Evolutionary conservation across 2,113 vertebrate genomes (phyloP).

Genomic region (Axis porcinus): DNA sequence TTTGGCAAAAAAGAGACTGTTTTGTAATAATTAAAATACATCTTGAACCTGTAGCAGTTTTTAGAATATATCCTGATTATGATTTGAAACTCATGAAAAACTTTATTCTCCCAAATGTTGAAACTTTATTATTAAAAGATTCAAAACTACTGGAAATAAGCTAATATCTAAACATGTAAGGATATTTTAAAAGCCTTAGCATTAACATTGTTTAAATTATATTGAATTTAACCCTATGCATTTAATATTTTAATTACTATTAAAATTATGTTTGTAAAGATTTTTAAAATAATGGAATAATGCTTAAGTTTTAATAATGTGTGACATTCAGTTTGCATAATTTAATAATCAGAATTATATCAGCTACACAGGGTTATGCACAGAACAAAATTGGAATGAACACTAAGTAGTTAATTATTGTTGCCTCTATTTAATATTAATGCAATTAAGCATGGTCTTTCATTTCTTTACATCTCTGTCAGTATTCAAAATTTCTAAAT

Average conservation of each 20-base stretch:
- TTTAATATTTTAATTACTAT: background rate
- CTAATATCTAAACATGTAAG: background rate
- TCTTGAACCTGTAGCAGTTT: background rate
- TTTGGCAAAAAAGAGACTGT: background rate
- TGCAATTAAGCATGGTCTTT: background rate
- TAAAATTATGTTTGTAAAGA: background rate
- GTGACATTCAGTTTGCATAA: background rate
- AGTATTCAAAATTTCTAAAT: background rate
- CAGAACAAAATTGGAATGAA: background rate
- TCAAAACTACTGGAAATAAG: background rate
- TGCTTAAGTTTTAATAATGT: background rate
- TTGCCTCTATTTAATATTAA: background rate
- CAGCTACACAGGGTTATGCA: background rate
- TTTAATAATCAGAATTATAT: background rate
- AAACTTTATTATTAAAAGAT: background rate
- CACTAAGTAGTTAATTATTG: background rate
- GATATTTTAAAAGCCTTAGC: background rate
- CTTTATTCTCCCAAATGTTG: background rate
- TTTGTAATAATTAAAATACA: background rate
- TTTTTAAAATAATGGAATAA: background rate
- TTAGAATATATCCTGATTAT: background rate
- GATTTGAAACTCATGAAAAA: background rate
- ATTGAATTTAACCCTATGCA: background rate
- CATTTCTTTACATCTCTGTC: background rate
- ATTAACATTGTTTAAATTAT: background rate